Evolutionary conservation across 2,888 invertebrate species (phyloP), one percentile per base, ranked within the genome.

Genomic region (Rhorus exstirpatorius): DNA sequence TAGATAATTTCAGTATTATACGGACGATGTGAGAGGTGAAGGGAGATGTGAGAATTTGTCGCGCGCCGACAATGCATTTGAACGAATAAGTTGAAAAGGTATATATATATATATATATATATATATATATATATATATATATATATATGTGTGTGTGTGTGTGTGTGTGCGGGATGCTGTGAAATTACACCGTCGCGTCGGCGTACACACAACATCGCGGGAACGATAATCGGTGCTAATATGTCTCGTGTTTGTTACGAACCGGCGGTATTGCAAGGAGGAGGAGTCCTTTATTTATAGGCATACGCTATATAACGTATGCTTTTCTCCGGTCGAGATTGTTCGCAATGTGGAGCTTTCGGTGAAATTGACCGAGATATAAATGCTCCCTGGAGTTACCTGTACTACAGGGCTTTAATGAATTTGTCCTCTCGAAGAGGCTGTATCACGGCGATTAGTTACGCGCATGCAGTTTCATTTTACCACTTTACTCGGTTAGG

Each of bases 1-100:
- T 90, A 90, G 90, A 90, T 88, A 90, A 90, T 89, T 89, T 83
- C 84, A 74, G 84, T 83, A 83, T 85, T 85, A 88, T 85, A 80
- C 80, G 46, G 51, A 44, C 61, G 14, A 19, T 19, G 35, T 12
- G 44, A 44, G 14, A 19, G 31, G 10, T 71, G 14, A 46, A 63
- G 60, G 70, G 61, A 67, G 83, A 84, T 63, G 84, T 81, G 63
- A 58, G 87, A 87, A 87, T 79, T 78, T 87, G 87, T 79, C 81
- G 82, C 70, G 78, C 78, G 67, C 67, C 35, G 60, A 49, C 67
- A 67, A 46, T 60, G 12, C 51, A n/a, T n/a, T n/a, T n/a, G n/a
- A n/a, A n/a, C n/a, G n/a, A n/a, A n/a, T n/a, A n/a, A 31, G 68
- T 63, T 44, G 41, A 70, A 68, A 65, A 68, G 63, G 53, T 77